Percentiles rank a stretch among this genome's conserved stretches.
Conservation (phyloP, 2,113 vertebrate species). For the Bombycilla garrulus region DNA sequence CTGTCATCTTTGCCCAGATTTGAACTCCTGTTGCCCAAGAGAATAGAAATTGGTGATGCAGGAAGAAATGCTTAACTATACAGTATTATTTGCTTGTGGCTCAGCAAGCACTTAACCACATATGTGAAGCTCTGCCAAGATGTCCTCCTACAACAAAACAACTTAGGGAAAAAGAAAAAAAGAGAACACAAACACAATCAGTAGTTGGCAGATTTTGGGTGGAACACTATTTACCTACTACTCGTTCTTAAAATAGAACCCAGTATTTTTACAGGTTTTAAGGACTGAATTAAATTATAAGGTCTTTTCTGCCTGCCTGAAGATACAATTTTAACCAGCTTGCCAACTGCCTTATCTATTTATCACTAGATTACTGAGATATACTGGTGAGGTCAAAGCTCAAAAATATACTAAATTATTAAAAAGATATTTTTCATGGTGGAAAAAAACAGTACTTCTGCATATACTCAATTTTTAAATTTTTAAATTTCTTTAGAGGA, state of each 20-base stretch:
- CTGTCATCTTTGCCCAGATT: slow-evolving; percentile 34
- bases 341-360: not conserved
- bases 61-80: slow-evolving; percentile 57
- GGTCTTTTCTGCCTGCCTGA: not conserved
- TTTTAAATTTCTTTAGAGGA: not conserved
- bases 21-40: slow-evolving; percentile 54
- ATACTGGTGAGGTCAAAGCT: not conserved
- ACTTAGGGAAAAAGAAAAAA: not conserved
- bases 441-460: not conserved
- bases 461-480: not conserved
- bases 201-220: slow-evolving; percentile 31
- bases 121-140: slow-evolving; percentile 20
- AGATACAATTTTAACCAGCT: not conserved
- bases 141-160: slow-evolving; percentile 58
- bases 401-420: not conserved
- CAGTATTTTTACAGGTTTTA: slow-evolving; percentile 23
- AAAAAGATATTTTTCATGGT: not conserved
- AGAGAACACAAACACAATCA: slow-evolving; percentile 32
- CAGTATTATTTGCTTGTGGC: slow-evolving; percentile 30
- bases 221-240: slow-evolving; percentile 46
- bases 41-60: slow-evolving; percentile 44
- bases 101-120: slow-evolving; percentile 54
- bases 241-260: slow-evolving; percentile 27
- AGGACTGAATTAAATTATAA: not conserved
- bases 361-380: not conserved